Base-by-base conservation (phyloP, 2,888 invertebrate species). In the Sesia apiformis region DNA sequence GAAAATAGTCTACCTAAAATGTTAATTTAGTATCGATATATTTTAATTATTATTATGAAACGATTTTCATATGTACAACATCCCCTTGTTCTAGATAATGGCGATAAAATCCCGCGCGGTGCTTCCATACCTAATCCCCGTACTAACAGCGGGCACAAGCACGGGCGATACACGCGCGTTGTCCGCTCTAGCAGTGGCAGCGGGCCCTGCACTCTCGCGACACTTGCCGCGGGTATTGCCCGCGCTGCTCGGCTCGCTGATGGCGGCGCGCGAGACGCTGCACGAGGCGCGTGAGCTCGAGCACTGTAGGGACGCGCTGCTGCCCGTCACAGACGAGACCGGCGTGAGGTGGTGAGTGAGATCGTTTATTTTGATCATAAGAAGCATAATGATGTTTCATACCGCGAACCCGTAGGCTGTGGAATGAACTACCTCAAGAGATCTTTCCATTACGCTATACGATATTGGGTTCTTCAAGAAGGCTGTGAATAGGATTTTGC, bases 51-150 rank as follows among this genome's bases (percentile, higher is more conserved):
- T 23, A 23, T 23, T 23, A 23, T 23, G 23, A 23, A 23, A 23
- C 23, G 23, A 23, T 23, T 23, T 23, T 23, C 23, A 23, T 2
- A 23, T 23, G 23, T 23, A 23, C 23, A 23, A 23, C 23, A 2
- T 23, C 23, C 39, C 6, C 0, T 58, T 23, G 23, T 23, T 2
- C 2, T 23, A 85, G 84, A 96, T 99, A 49, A 98, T 99, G 97
- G 94, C 96, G 7, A 96, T 98, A 56, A 99, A 98, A 87, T 97
- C 98, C 0, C 92, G 96, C 64, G 98, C 97, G 0, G 98, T 99
- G 55, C 89, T 99, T 63, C 99, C 99, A 0, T 98, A 98, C 84
- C 92, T 99, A 59, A 95, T 99, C 58, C 99, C 99, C 3, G 96
- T 98, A 87, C 88, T 99, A 70, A 98, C 97, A 0, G 93, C 54